Base-by-base conservation (phyloP, 2,797 vertebrate species). In the Myotis planiceps region DNA sequence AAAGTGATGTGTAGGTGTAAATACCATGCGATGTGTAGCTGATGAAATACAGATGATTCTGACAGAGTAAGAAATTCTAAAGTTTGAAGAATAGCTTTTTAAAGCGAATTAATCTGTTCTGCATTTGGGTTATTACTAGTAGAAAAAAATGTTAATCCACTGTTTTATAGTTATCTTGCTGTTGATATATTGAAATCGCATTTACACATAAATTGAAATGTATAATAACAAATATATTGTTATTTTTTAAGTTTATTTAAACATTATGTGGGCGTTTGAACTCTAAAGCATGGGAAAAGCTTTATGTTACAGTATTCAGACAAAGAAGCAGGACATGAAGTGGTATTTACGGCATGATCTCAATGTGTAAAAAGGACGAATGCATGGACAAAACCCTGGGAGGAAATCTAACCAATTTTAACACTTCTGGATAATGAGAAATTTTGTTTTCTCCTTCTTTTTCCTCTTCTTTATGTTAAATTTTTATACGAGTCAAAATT, bases 41-140 rank as follows among this genome's bases (percentile, higher is more conserved):
- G 92, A 97, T 96, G 95, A 91, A 93, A 92, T 23, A 88, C 95
- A 97, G 96, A 97, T 95, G 96, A 96, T 65, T 39, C 68, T 49
- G 94, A 76, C 21, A 1, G 47, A 92, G 4, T 12, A 29, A 78
- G 60, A 78, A 94, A 90, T 15, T 66, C 68, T 72, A 3, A 69
- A 32, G 90, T 53, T 9, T 32, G 69, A 95, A 95, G 96, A 88
- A 74, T 0, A 7, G 63, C 68, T 85, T 84, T 81, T 60, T 66
- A 60, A 85, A 90, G 68, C 0, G 27, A 94, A 86, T 72, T 83
- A 93, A 88, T 96, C 90, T 93, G 90, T 69, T 94, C 79, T 76
- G 79, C 81, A 88, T 90, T 94, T 85, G 75, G 21, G 78, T 90
- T 95, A 94, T 47, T 79, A 93, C 60, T 42, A 88, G 74, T 51